Base-by-base conservation (phyloP, 2,888 invertebrate species). In the Chalcis sispes region DNA sequence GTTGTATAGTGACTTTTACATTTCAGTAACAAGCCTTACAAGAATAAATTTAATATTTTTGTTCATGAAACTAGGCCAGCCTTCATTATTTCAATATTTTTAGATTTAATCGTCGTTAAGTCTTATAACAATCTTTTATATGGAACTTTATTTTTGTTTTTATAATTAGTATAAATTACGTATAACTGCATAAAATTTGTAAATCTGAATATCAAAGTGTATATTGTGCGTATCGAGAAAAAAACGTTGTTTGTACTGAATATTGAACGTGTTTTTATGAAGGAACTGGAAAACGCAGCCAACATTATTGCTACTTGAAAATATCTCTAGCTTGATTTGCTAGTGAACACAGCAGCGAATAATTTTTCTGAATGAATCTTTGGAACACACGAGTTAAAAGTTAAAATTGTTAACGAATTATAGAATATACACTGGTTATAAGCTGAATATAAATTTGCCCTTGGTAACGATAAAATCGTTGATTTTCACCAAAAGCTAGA, bases 191-290 rank as follows among this genome's bases (percentile, higher is more conserved):
- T 65, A 58, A 64, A 48, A 72, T 64, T 58, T 58, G 56, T 72
- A 72, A 36, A 48, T 25, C n/a, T n/a, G 58, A 23, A 10, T 40
- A 27, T 56, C 61, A 67, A 40, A 61, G 32, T 46, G 32, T 65
- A 23, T 13, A 54, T 64, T 72, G 66, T 61, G 73, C 73, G 32
- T 20, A 61, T 61, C 48, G 15, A 25, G 18, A n/a, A 50, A 58
- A 64, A 64, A n/a, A n/a, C n/a, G n/a, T n/a, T n/a, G n/a, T 2
- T 75, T 69, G 69, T 74, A 74, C 67, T 56, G 64, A 32, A 32
- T 25, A 67, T 59, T 50, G 40, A 40, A 48, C 15, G 54, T 54
- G 52, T 40, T 62, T 23, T 18, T 18, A 36, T 32, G n/a, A 46
- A 69, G 61, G 73, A 52, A 61, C 50, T 65, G 59, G 50, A 72